A percentile compares a stretch with the other conserved stretches of the same genome.
These are phyloP conservation scores for Thymelicus lineola DNA, from an alignment of 2,888 invertebrate species.

Conservation along the genomic window DNA sequence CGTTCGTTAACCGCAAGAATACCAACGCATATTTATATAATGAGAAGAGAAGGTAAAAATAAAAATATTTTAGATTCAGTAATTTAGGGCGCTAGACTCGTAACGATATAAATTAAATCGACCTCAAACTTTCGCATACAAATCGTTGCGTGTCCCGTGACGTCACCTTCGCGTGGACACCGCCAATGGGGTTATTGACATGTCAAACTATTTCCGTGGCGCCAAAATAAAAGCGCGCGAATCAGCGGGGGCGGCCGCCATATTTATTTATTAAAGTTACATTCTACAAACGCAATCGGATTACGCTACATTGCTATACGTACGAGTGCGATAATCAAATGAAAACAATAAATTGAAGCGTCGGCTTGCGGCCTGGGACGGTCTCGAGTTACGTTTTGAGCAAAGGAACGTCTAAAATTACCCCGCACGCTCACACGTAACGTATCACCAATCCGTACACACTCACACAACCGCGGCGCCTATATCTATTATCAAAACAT, in stretches of 20 bases:
- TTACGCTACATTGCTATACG: constrained; percentile 54
- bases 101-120: constrained; percentile 76
- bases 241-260: constrained; percentile 57
- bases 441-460: constrained; percentile 61
- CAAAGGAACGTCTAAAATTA: constrained; percentile 85
- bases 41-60: constrained; percentile 55
- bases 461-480: constrained; percentile 70
- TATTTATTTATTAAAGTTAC: constrained; percentile 53
- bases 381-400: constrained; percentile 83
- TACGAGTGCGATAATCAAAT: constrained; percentile 74
- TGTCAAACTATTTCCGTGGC: constrained; percentile 81
- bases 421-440: constrained; percentile 75
- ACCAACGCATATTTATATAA: constrained; percentile 19
- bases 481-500: constrained; percentile 86
- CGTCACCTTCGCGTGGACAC: constrained; percentile 76
- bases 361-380: constrained; percentile 83
- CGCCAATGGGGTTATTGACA: constrained; percentile 81
- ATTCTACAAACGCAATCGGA: constrained; percentile 38
- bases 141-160: constrained; percentile 73
- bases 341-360: constrained; percentile 83
- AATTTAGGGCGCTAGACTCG: constrained; percentile 67
- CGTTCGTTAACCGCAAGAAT: constrained; percentile 13
- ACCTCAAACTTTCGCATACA: constrained; percentile 72
- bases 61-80: constrained; percentile 56
- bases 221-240: constrained; percentile 80